phyloP scores from a whole-genome alignment of 2,113 vertebrate genomes.

The Heliornis fulica region DNA sequence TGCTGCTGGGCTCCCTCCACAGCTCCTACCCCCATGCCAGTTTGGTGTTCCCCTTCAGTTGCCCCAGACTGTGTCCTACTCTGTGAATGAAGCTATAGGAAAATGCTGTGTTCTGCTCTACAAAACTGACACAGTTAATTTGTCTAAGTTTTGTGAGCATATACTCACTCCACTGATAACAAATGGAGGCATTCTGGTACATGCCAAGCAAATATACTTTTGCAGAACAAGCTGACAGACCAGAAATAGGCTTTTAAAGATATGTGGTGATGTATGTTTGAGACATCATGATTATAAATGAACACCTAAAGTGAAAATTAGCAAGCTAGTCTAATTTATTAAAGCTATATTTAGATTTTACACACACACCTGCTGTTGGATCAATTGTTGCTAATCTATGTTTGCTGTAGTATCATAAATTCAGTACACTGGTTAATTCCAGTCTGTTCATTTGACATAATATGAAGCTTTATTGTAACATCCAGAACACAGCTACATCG shows the following conservation, averaged over 20 bases:
- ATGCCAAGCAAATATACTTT: not conserved
- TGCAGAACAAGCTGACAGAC: not conserved
- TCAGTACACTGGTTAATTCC: not conserved
- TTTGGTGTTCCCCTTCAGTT: not conserved
- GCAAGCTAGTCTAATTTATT: not conserved
- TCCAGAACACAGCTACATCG: not conserved
- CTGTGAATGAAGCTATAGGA: not conserved
- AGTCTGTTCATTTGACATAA: not conserved
- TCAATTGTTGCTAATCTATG: not conserved
- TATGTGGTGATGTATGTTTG: not conserved
- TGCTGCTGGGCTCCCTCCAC: not conserved
- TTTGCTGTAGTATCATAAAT: not conserved
- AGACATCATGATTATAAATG: not conserved
- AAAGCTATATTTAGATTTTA: not conserved
- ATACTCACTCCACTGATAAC: not conserved
- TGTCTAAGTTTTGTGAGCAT: not conserved
- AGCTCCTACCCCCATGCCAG: not conserved
- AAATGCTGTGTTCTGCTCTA: not conserved
- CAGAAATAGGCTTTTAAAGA: not conserved
- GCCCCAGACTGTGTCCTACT: rapidly evolving
- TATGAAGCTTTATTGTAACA: not conserved
- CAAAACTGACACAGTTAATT: not conserved
- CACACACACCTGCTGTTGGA: not conserved
- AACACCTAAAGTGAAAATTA: not conserved
- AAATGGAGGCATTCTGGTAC: not conserved